A percentile compares a stretch with the other conserved stretches of the same genome.
Conservation (phyloP, 2,888 invertebrate species). For the Ormyrus nitidulus region DNA sequence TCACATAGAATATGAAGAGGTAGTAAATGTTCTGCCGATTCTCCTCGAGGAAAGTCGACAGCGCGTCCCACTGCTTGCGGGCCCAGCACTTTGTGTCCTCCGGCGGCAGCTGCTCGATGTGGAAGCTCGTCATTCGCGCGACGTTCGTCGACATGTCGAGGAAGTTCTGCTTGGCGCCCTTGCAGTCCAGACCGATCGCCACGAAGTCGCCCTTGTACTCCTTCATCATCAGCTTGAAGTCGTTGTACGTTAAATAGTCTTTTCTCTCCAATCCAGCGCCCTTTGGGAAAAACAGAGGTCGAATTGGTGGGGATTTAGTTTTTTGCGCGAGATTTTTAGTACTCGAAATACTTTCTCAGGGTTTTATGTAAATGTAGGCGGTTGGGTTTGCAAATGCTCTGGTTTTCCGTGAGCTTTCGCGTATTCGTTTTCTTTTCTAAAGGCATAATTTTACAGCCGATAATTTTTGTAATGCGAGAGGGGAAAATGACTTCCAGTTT, state of each 20-base stretch:
- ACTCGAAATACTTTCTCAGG: too few species aligned
- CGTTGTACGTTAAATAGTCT: constrained; percentile 91
- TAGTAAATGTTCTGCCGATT: constrained; percentile 97
- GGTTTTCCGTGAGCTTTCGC: too few species aligned
- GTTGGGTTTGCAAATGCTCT: too few species aligned
- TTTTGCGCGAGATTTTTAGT: too few species aligned
- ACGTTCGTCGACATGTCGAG: constrained; percentile 96
- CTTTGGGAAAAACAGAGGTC: constrained; percentile 70
- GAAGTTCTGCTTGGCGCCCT: constrained; percentile 96
- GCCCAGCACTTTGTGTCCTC: constrained; percentile 81
- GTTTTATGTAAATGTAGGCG: too few species aligned
- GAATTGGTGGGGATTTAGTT: too few species aligned
- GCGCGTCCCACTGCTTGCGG: constrained; percentile 88
- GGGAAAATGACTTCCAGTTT: too few species aligned
- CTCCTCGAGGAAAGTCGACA: constrained; percentile 95
- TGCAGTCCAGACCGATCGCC: constrained; percentile 94
- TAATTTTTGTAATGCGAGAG: too few species aligned
- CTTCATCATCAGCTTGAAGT: constrained; percentile 97
- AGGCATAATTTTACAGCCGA: too few species aligned
- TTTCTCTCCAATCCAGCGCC: constrained; percentile 93
- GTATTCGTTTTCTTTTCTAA: too few species aligned
- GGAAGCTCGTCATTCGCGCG: constrained; percentile 95
- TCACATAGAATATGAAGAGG: constrained; percentile 95
- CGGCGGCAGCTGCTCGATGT: constrained; percentile 83
- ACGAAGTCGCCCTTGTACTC: constrained; percentile 97